phyloP scores from a whole-genome alignment of 2,797 vertebrate species.

The Cichlasoma orientale region DNA sequence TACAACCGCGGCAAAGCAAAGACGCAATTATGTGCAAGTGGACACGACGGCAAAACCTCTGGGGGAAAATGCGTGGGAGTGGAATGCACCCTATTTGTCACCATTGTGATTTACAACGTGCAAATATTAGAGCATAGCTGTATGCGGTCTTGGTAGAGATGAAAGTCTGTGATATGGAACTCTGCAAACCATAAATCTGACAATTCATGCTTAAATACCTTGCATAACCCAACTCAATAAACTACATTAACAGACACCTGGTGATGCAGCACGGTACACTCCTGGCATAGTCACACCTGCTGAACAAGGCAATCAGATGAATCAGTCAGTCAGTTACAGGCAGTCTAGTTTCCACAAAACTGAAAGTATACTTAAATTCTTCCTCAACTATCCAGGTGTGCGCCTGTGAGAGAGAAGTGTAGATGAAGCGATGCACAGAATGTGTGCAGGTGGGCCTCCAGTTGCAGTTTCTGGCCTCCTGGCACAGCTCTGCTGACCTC shows the following conservation, averaged over 20 bases:
- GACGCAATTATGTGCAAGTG: conserved; percentile 49
- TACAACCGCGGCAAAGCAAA: conserved; percentile 46
- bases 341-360: conserved; percentile 58
- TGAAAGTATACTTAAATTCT: conserved; percentile 53
- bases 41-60: conserved; percentile 44
- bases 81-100: conserved; percentile 53
- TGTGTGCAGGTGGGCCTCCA: conserved; percentile 60
- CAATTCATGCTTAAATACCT: conserved; percentile 43
- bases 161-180: conserved; percentile 29
- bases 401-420: not conserved
- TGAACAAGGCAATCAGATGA: conserved; percentile 62
- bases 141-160: conserved; percentile 31
- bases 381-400: conserved; percentile 67
- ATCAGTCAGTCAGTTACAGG: conserved; percentile 63
- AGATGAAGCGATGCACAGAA: conserved; percentile 29
- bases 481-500: conserved; percentile 65
- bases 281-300: conserved; percentile 73
- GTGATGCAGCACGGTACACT: conserved; percentile 37
- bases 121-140: conserved; percentile 19
- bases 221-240: conserved; percentile 17
- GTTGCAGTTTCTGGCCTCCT: conserved; percentile 61
- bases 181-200: conserved; percentile 58
- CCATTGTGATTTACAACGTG: conserved; percentile 41
- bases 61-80: conserved; percentile 32
- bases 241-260: conserved; percentile 31